A percentile compares a stretch with the other conserved stretches of the same genome.
Conservation (phyloP, 2,797 vertebrate species). For the Zalophus californianus region DNA sequence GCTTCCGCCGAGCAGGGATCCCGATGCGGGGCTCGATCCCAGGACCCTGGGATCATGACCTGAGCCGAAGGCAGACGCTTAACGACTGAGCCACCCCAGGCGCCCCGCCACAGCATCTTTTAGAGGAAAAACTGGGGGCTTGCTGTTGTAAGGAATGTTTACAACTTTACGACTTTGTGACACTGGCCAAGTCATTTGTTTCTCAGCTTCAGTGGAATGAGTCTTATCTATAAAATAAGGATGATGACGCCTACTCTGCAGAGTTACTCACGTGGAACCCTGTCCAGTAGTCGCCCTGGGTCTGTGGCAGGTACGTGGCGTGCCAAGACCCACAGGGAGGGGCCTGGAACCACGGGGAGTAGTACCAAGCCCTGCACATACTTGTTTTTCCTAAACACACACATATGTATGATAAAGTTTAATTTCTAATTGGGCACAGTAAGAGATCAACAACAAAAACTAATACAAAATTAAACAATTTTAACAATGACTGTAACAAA, state of each 20-base stretch:
- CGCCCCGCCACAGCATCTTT: no score
- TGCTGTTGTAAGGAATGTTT: neutral
- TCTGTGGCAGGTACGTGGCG: accelerated
- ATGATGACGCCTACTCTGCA: accelerated
- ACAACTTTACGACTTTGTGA: no score
- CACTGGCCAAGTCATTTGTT: neutral
- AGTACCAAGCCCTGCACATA: neutral
- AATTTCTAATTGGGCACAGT: neutral
- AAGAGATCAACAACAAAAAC: neutral
- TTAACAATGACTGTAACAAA: accelerated
- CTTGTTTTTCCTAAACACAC: neutral
- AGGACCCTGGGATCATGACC: no score
- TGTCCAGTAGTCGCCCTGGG: neutral
- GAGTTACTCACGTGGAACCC: no score
- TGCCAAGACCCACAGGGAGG: accelerated
- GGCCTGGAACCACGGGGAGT: neutral
- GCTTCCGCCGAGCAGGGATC: no score
- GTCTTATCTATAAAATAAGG: neutral
- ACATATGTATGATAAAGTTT: neutral
- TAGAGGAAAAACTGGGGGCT: neutral
- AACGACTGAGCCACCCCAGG: no score
- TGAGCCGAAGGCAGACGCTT: no score
- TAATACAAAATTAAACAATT: neutral
- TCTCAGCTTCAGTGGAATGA: neutral
- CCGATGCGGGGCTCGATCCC: no score